A percentile compares a stretch with the other conserved stretches of the same genome.
These are phyloP conservation scores for Pseudolaguvia tuberculata DNA, from an alignment of 2,113 vertebrate species.

Conservation along the genomic window DNA sequence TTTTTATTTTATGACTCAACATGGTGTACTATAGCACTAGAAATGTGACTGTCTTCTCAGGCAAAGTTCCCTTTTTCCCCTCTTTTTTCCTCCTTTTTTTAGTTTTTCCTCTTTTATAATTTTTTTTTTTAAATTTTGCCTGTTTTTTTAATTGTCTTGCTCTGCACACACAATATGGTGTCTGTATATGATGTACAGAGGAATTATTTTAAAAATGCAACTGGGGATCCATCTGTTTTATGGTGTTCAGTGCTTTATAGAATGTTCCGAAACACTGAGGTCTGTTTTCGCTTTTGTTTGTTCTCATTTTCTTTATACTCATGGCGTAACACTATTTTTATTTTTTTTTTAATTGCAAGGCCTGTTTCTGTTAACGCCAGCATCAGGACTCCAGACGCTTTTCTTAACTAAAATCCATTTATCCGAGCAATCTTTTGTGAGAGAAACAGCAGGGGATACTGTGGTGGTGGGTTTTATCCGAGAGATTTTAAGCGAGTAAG, in stretches of 20 bases:
- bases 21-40: slow-evolving; percentile 52
- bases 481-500: neutral
- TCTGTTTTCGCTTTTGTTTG: slow-evolving; percentile 3
- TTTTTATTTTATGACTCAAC: slow-evolving; percentile 32
- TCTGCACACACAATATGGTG: slow-evolving; percentile 58
- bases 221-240: slow-evolving; percentile 38
- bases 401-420: neutral
- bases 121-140: too few relatives aligned
- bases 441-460: neutral
- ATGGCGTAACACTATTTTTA: neutral
- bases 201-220: slow-evolving; percentile 71
- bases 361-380: neutral
- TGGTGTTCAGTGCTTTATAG: slow-evolving; percentile 31
- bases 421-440: neutral
- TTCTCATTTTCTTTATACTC: neutral
- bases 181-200: slow-evolving; percentile 86
- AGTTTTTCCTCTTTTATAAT: slow-evolving; percentile 17
- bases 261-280: slow-evolving; percentile 18
- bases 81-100: slow-evolving; percentile 14
- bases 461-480: neutral
- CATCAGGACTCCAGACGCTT: neutral
- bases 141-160: slow-evolving; percentile 39
- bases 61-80: slow-evolving; percentile 33
- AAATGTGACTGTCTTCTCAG: slow-evolving; percentile 50
- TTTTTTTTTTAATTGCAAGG: neutral